These are phyloP conservation scores for Centropristis striata DNA, from an alignment of 2,113 vertebrate genomes.

Conservation along the genomic window DNA sequence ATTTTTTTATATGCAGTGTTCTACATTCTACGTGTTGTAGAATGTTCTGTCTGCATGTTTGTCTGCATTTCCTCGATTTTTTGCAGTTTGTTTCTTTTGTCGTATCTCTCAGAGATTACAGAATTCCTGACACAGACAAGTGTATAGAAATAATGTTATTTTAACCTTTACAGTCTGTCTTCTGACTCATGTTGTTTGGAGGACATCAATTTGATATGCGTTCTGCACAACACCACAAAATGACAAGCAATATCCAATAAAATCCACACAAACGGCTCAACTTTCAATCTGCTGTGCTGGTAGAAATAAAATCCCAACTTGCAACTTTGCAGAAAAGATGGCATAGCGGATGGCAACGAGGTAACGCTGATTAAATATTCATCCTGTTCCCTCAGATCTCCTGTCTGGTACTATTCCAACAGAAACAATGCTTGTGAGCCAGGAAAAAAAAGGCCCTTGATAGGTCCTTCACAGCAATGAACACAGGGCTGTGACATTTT, in stretches of 20 bases:
- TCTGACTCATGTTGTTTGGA: conserved; percentile 13
- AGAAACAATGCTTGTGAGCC: conserved; percentile 59
- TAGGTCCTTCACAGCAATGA: conserved; percentile 40
- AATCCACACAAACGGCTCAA: conserved; percentile 29
- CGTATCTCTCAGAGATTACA: neutral
- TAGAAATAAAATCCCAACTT: conserved; percentile 56
- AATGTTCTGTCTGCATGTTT: neutral
- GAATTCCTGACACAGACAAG: neutral
- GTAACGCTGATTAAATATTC: conserved; percentile 76
- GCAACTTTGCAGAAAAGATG: conserved; percentile 52
- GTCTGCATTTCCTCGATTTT: neutral
- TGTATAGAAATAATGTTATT: neutral
- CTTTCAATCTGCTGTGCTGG: conserved; percentile 51
- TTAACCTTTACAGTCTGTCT: neutral
- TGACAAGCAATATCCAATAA: conserved; percentile 23
- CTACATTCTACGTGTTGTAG: no score
- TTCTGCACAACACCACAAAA: conserved; percentile 4
- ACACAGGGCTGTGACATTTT: conserved; percentile 14
- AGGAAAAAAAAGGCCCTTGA: conserved; percentile 38
- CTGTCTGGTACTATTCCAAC: conserved; percentile 59
- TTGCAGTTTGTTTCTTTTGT: neutral
- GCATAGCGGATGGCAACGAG: conserved; percentile 53
- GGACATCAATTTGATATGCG: neutral
- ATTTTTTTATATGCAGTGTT: neutral
- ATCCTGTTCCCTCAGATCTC: conserved; percentile 49